These are phyloP conservation scores for Hermodice carunculata DNA, from an alignment of 2,888 invertebrate species.

Conservation along the genomic window DNA sequence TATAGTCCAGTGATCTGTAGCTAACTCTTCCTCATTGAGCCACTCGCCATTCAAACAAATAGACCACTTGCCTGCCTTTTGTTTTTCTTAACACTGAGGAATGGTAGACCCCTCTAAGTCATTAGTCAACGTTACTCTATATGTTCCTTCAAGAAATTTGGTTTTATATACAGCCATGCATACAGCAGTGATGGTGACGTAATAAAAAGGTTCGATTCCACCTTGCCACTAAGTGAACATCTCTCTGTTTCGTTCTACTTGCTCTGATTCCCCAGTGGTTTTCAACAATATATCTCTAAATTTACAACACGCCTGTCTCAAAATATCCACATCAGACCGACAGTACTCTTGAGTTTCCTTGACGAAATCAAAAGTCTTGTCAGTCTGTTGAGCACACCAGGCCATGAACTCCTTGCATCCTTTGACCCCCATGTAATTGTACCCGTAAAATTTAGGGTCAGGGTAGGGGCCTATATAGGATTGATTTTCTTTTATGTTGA, in stretches of 20 bases:
- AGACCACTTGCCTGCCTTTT: too few species aligned
- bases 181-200: too few species aligned
- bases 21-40: too few species aligned
- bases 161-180: too few species aligned
- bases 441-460: not conserved
- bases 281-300: not conserved
- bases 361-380: not conserved
- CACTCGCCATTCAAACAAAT: too few species aligned
- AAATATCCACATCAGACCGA: slow-evolving; percentile 7
- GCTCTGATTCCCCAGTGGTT: not conserved
- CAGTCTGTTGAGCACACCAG: not conserved
- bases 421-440: not conserved
- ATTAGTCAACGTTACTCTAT: too few species aligned
- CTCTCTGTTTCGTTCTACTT: not conserved
- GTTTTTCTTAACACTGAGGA: not conserved
- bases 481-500: not conserved
- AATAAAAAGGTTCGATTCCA: too few species aligned
- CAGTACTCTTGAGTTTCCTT: slow-evolving; percentile 5
- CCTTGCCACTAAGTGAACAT: too few species aligned
- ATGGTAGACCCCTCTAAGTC: not conserved
- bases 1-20: too few species aligned
- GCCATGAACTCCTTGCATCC: not conserved
- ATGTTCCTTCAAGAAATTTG: too few species aligned
- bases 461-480: slow-evolving; percentile 1
- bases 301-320: not conserved